Evolutionary conservation across 2,888 invertebrate species (phyloP).

Genomic region (Oligia fasciuncula): DNA sequence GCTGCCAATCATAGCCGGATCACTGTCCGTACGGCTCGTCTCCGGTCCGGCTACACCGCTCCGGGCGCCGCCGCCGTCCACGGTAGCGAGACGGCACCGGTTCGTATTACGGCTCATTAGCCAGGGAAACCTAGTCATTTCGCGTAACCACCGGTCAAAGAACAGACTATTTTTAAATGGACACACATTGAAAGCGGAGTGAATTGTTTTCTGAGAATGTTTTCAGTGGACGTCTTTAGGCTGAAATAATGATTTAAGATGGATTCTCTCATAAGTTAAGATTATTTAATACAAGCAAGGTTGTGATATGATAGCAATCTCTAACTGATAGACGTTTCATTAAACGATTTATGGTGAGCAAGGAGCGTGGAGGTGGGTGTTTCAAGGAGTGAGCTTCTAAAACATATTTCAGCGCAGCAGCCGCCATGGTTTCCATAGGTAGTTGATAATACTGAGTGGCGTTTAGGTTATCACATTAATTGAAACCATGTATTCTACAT

Average conservation of each 20-base stretch:
- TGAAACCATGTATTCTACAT: too few species aligned
- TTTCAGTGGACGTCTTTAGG: too few species aligned
- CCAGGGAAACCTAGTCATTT: constrained; percentile 79
- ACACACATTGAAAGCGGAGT: constrained; percentile 37
- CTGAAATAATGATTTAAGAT: too few species aligned
- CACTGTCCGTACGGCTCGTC: constrained; percentile 59
- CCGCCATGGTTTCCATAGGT: neutral
- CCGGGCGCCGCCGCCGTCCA: constrained; percentile 57
- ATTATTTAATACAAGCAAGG: too few species aligned
- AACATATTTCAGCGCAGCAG: neutral
- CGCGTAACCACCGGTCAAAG: constrained; percentile 60
- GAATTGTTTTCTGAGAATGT: constrained; percentile 42
- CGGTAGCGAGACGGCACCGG: constrained; percentile 68
- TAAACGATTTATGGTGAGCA: too few species aligned
- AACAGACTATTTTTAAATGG: constrained; percentile 45
- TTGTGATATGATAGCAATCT: too few species aligned
- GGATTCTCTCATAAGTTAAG: too few species aligned
- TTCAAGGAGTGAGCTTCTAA: neutral
- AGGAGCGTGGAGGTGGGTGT: too few species aligned
- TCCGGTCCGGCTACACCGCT: constrained; percentile 39
- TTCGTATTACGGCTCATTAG: constrained; percentile 81
- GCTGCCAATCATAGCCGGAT: constrained; percentile 73
- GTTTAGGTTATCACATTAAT: too few species aligned
- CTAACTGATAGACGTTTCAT: too few species aligned
- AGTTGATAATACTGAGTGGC: neutral